A percentile compares a stretch with the other conserved stretches of the same genome.
Evolutionary conservation across 2,797 vertebrate species (phyloP).

Genomic region (Paratrypauchen microcephalus): DNA sequence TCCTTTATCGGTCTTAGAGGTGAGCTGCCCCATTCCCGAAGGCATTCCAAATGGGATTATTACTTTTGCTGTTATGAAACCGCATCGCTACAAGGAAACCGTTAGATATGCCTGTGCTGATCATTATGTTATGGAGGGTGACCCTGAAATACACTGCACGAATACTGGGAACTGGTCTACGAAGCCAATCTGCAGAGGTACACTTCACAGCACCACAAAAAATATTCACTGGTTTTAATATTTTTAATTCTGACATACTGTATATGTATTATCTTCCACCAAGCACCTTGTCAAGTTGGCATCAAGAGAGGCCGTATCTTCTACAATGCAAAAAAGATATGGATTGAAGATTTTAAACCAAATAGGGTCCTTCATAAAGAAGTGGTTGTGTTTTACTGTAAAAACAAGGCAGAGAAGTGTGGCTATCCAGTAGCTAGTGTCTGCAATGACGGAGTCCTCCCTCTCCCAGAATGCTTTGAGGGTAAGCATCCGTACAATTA

Average conservation of each 20-base stretch:
- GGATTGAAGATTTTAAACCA: constrained; percentile 79
- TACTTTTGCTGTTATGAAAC: constrained; percentile 76
- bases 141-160: constrained; percentile 75
- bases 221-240: not conserved
- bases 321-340: constrained; percentile 78
- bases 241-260: not conserved
- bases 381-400: constrained; percentile 83
- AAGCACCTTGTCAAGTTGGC: constrained; percentile 84
- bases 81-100: constrained; percentile 81
- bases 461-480: constrained; percentile 83
- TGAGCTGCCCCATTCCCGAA: constrained; percentile 80
- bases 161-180: constrained; percentile 85
- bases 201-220: constrained; percentile 6
- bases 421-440: constrained; percentile 78
- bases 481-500: constrained; percentile 65
- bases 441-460: constrained; percentile 81
- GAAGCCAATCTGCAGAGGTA: constrained; percentile 85
- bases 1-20: constrained; percentile 66
- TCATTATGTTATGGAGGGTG: constrained; percentile 77
- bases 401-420: constrained; percentile 81
- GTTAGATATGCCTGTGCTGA: constrained; percentile 83
- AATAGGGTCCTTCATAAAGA: constrained; percentile 82
- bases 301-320: constrained; percentile 84
- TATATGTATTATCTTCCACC: not conserved
- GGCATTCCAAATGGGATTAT: constrained; percentile 83